Conservation (phyloP, 2,113 vertebrate genomes). For the Pica pica region DNA sequence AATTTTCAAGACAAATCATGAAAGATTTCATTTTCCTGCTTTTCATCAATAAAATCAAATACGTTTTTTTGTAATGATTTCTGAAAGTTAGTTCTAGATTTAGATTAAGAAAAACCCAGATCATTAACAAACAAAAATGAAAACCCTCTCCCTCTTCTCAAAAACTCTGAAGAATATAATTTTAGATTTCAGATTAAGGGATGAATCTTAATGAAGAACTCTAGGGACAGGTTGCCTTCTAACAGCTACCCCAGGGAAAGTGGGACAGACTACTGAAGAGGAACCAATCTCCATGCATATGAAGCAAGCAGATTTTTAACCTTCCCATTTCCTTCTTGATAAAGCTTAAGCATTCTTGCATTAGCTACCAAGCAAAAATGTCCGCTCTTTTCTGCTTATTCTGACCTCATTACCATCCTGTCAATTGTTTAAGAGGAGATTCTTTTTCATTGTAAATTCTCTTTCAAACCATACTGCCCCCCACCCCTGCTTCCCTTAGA, state of each 20-base stretch:
- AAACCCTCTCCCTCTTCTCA: background rate
- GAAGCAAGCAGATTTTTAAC: background rate
- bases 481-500: background rate
- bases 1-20: background rate
- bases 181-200: background rate
- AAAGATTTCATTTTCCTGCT: background rate
- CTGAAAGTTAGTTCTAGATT: background rate
- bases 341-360: background rate
- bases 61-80: background rate
- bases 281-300: background rate
- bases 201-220: background rate
- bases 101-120: background rate
- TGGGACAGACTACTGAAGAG: background rate
- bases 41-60: background rate
- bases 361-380: background rate
- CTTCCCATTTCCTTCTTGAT: background rate
- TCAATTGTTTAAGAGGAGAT: conserved; percentile 23
- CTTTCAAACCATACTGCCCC: background rate
- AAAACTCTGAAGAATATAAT: background rate
- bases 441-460: conserved; percentile 47
- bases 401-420: conserved; percentile 20
- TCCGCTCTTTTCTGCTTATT: background rate
- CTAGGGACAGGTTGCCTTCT: background rate
- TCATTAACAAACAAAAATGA: background rate
- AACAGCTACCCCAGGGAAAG: background rate